Percentiles rank a stretch among this genome's conserved stretches.
Conservation (phyloP, 1,140 invertebrate species). For the Temnothorax curvispinosus region DNA sequence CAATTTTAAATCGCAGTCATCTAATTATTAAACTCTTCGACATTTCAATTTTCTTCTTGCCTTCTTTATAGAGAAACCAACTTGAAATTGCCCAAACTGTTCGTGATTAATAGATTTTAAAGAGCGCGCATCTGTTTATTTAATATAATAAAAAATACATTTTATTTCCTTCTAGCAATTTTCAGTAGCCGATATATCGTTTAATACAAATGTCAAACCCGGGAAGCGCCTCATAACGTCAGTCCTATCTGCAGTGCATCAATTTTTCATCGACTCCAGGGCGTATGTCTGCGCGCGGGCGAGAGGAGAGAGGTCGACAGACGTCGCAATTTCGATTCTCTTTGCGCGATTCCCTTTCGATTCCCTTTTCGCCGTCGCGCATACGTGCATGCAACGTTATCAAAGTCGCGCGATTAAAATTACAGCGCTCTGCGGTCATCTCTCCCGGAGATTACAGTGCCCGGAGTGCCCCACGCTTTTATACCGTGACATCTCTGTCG, state of each 20-base stretch:
- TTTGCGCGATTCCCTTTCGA: neutral
- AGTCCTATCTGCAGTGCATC: neutral
- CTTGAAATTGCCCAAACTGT: neutral
- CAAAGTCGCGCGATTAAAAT: slow-evolving; percentile 41
- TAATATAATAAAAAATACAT: neutral
- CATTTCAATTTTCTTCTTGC: neutral
- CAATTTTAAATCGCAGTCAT: neutral
- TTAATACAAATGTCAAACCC: neutral
- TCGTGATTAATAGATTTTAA: neutral
- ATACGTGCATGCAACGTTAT: neutral
- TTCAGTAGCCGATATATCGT: neutral
- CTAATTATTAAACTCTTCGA: neutral
- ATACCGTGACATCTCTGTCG: neutral
- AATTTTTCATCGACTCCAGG: neutral
- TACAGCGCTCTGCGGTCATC: slow-evolving; percentile 22
- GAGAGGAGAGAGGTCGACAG: neutral
- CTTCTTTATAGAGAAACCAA: neutral
- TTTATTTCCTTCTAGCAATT: neutral
- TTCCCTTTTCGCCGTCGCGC: neutral
- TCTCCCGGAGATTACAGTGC: slow-evolving; percentile 5
- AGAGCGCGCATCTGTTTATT: neutral
- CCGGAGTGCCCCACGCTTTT: neutral
- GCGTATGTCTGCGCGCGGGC: neutral
- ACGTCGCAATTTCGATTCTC: slow-evolving; percentile 2
- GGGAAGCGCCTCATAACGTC: neutral